Evolutionary conservation across 2,888 invertebrate species (phyloP), one percentile per base, ranked within the genome.

Genomic region (Leptogaster cylindrica): DNA sequence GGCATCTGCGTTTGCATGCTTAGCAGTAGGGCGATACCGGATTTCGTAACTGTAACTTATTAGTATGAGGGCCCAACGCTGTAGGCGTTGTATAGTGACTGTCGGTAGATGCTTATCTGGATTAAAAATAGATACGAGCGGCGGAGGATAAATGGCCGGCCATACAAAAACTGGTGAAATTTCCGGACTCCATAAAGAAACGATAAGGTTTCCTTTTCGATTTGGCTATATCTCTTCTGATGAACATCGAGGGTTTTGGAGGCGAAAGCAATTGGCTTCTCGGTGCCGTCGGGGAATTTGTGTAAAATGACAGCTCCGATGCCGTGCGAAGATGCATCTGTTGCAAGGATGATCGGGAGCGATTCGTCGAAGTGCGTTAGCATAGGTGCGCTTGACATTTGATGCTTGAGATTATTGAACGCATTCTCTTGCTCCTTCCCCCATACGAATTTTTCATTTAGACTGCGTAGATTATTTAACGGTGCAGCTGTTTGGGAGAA

Each of bases 201-300:
- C 7, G 50, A 18, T 27, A 50, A 20, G 1, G 50, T 28, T 25
- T 50, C 50, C 27, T 50, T 50, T 2, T 50, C 50, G n/a, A 50
- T 50, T 50, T 50, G 50, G 27, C 50, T 23, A 10, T 50, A 50
- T n/a, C 14, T 50, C 5, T 5, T 8, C 12, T 39, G 39, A n/a
- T 8, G n/a, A 14, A 5, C 12, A n/a, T 8, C 12, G 10, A 39
- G 12, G 5, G 39, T 39, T 39, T 39, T 39, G n/a, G 39, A 39
- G 5, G 39, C 39, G 12, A 8, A 39, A 8, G 39, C 39, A 39
- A 39, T 39, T 8, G 39, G 39, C 12, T 39, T 4, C n/a, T 39
- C 39, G n/a, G 39, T 8, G 39, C 39, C 39, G 12, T 39, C 39
- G 5, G n/a, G n/a, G 1, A 12, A 8, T 12, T 12, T 12, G n/a